Base-by-base conservation (phyloP, 2,888 invertebrate species). In the Nomada ferruginata region DNA sequence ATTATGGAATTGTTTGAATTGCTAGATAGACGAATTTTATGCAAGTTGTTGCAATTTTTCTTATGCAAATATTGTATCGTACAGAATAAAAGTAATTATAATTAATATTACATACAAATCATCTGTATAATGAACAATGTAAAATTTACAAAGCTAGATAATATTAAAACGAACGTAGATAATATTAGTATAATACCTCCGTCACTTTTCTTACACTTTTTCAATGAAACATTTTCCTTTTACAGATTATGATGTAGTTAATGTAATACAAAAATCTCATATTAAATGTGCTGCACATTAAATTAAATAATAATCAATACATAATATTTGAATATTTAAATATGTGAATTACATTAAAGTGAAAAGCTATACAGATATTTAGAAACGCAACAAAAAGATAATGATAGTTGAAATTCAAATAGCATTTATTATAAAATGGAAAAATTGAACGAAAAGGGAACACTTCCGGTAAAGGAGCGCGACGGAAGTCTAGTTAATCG, bases 401-500 rank as follows among this genome's bases (percentile, higher is more conserved):
- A 53, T 63, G 36, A 23, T 7, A 50, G 0, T 36, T 18, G 53
- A 64, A 64, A 64, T 64, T 42, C 2, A 60, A 26, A 15, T 74
- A 47, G 44, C 15, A 2, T 26, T 2, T 23, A 23, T 52, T 52
- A 44, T 11, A 29, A 44, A 23, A 52, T 47, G 36, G 29, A 36
- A 29, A 47, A 61, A 55, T 13, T 65, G 11, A n/a, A 59, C 3
- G 61, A 52, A 29, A 4, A 47, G n/a, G 47, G 15, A 53, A 15
- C 1, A 59, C 63, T 72, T 80, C 76, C 82, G 82, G 71, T 82
- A 50, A 66, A 47, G 47, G 26, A 61, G 4, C 50, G 64, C 70
- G 66, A 78, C 83, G 83, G 83, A 83, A 73, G 66, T 82, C 50
- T n/a, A 60, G 82, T 72, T 65, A 64, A 57, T 53, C n/a, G 10